A percentile compares a stretch with the other conserved stretches of the same genome.
These are phyloP conservation scores for Lacerta agilis DNA, from an alignment of 2,797 vertebrate genomes.

Conservation along the genomic window DNA sequence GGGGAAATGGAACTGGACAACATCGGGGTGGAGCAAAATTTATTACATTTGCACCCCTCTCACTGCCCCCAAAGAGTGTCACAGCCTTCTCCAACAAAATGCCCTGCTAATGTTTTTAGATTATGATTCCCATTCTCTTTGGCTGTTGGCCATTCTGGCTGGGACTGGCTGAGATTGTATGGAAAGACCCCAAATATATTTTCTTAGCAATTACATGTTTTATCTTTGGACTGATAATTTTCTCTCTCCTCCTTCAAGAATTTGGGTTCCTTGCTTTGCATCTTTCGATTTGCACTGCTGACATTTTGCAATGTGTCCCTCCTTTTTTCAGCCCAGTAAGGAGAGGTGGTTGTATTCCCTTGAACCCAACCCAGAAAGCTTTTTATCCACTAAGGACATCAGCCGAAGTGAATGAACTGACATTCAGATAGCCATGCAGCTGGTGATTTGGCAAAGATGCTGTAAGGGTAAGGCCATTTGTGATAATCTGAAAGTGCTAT, in stretches of 20 bases:
- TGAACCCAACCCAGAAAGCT: constrained; percentile 51
- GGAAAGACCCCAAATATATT: no score
- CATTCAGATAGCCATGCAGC: constrained; percentile 30
- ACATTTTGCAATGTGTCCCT: constrained; percentile 35
- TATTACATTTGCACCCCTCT: constrained; percentile 25
- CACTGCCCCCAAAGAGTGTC: constrained; percentile 39
- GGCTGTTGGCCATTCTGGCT: no score
- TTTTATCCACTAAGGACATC: constrained; percentile 54
- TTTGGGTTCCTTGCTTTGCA: background rate
- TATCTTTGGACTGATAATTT: background rate
- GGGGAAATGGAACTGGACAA: background rate
- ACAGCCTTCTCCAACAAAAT: no score
- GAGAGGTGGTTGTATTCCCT: constrained; percentile 42
- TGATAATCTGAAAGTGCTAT: constrained; percentile 3
- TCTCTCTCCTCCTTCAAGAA: background rate
- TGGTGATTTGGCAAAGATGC: constrained; percentile 45
- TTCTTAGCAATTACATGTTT: no score
- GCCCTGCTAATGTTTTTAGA: no score
- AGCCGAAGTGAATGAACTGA: constrained; percentile 55
- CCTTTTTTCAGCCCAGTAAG: constrained; percentile 5
- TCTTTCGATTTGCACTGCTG: constrained; percentile 26
- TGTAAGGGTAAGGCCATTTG: constrained; percentile 14
- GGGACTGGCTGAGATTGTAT: no score
- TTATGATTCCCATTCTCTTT: no score
- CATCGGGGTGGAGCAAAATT: background rate